phyloP scores from a whole-genome alignment of 2,888 invertebrate genomes.

The Lissocephala sabroskyi region DNA sequence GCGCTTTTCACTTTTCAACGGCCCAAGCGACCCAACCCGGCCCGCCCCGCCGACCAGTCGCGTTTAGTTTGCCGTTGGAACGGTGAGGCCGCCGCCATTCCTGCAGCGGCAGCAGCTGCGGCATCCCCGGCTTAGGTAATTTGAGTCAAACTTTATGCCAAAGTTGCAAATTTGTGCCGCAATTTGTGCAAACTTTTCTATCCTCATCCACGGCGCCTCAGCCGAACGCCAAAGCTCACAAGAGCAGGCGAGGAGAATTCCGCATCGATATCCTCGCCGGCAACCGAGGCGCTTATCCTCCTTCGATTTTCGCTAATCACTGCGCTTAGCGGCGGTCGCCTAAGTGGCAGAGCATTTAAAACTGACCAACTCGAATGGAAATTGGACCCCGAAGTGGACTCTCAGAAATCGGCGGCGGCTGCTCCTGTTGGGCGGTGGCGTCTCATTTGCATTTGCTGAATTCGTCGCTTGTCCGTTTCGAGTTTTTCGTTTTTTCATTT shows the following conservation, averaged over 20 bases:
- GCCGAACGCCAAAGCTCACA: neutral
- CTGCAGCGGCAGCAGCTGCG: neutral
- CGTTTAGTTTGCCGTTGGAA: neutral
- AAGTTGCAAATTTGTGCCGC: slow-evolving; percentile 59
- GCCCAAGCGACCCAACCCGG: slow-evolving; percentile 13
- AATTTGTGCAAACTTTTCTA: slow-evolving; percentile 52
- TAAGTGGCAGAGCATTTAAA: slow-evolving; percentile 41
- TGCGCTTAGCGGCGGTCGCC: too few species aligned
- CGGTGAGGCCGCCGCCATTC: neutral
- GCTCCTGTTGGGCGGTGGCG: too few species aligned
- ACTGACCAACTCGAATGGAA: slow-evolving; percentile 41
- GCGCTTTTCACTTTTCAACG: slow-evolving; percentile 54
- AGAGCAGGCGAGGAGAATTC: too few species aligned
- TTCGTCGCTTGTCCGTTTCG: too few species aligned
- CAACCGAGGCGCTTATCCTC: too few species aligned
- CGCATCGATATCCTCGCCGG: too few species aligned
- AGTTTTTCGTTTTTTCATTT: neutral
- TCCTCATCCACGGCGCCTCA: neutral
- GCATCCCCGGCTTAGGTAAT: slow-evolving; percentile 43
- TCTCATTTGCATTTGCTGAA: slow-evolving; percentile 38
- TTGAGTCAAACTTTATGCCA: slow-evolving; percentile 57
- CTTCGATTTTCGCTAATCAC: too few species aligned
- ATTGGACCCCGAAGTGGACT: slow-evolving; percentile 22
- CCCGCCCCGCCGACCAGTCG: neutral
- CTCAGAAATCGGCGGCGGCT: too few species aligned